Conservation (phyloP, 2,888 invertebrate species). For the Fissipunctia ypsillon region DNA sequence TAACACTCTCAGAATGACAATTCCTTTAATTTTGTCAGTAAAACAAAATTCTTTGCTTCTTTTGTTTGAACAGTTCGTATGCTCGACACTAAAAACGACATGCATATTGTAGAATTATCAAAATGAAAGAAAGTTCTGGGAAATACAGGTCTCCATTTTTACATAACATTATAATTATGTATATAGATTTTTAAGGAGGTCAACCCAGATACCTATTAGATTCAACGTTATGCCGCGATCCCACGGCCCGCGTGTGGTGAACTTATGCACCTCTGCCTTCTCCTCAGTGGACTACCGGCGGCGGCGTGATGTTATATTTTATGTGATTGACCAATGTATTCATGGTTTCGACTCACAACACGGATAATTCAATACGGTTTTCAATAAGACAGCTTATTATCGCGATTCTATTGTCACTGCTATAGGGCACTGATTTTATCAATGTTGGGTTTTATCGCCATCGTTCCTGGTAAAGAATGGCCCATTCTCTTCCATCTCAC, state of each 20-base stretch:
- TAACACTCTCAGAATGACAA: neutral
- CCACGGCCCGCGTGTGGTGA: too few relatives aligned
- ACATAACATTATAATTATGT: too few relatives aligned
- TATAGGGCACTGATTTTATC: constrained; percentile 41
- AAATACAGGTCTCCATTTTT: too few relatives aligned
- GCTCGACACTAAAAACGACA: neutral
- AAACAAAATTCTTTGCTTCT: neutral
- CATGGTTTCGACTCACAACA: neutral
- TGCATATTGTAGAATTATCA: neutral
- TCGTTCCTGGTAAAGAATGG: constrained; percentile 45
- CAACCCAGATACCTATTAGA: constrained; percentile 4
- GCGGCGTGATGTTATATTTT: too few relatives aligned
- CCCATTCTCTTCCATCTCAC: constrained; percentile 38
- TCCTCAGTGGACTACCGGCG: too few relatives aligned
- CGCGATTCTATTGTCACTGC: constrained; percentile 41
- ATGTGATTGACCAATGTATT: constrained; percentile 27
- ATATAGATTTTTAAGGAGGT: constrained; percentile 20
- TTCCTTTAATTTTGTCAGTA: neutral
- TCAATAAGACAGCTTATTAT: constrained; percentile 43
- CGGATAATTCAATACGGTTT: constrained; percentile 18
- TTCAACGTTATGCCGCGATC: too few relatives aligned
- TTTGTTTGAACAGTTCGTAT: neutral
- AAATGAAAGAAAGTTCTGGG: too few relatives aligned
- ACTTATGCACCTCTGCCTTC: too few relatives aligned
- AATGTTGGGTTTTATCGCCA: constrained; percentile 41